A percentile compares a stretch with the other conserved stretches of the same genome.
phyloP scores from a whole-genome alignment of 64 coral and sea anemone genomes.

The Cladopsammia gracilis region DNA sequence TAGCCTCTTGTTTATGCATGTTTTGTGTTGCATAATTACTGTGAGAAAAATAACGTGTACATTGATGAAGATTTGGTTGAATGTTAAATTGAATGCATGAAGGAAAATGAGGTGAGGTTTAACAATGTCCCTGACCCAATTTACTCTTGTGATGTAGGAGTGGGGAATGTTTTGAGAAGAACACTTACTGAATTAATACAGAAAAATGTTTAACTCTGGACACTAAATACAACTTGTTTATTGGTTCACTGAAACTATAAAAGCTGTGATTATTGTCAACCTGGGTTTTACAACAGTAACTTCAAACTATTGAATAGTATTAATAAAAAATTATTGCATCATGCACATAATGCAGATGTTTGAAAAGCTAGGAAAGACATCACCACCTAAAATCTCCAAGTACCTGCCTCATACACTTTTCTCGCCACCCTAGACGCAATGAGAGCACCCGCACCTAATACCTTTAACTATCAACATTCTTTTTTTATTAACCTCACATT shows the following conservation, averaged over 20 bases:
- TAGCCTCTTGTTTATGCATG: conserved; percentile 80
- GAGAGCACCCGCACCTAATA: too few species aligned
- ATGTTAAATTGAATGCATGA: conserved; percentile 59
- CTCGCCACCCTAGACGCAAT: too few species aligned
- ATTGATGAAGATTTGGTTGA: conserved; percentile 59
- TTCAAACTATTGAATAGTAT: not conserved
- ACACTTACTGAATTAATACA: conserved; percentile 44
- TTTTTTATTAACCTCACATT: too few species aligned
- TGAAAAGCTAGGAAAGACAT: not conserved
- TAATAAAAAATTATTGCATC: not conserved
- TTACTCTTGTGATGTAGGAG: conserved; percentile 49
- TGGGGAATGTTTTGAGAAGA: conserved; percentile 42
- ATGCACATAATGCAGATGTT: not conserved
- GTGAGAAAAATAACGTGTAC: conserved; percentile 52
- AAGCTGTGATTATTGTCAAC: not conserved
- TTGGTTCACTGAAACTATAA: not conserved
- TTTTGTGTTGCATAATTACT: conserved; percentile 72
- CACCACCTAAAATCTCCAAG: not conserved
- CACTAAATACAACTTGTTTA: not conserved
- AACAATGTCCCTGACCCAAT: conserved; percentile 36
- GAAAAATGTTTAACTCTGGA: conserved; percentile 4
- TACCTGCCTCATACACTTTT: too few species aligned
- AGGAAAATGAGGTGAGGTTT: conserved; percentile 36
- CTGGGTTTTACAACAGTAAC: not conserved
- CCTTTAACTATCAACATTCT: too few species aligned